These are phyloP conservation scores for Rhinoderma darwinii DNA, from an alignment of 2,113 vertebrate genomes.

Conservation along the genomic window DNA sequence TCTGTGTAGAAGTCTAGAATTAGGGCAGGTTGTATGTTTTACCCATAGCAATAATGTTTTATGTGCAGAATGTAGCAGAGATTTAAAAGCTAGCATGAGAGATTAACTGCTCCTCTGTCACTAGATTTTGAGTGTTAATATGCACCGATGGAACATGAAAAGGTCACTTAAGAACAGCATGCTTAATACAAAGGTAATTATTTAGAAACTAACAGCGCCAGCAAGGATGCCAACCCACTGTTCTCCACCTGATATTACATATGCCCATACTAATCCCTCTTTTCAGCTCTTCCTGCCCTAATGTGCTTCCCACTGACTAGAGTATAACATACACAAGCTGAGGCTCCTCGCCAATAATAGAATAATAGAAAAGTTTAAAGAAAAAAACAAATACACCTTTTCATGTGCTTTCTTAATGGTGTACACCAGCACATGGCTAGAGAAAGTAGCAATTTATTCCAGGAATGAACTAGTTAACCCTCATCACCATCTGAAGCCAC, in stretches of 20 bases:
- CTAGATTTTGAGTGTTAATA: conserved; percentile 4
- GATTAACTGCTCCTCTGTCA: not conserved
- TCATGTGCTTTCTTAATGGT: not conserved
- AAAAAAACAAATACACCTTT: not conserved
- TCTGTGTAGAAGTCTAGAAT: not conserved
- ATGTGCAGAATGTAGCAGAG: not conserved
- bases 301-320: conserved; percentile 20
- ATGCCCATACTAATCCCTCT: conserved; percentile 40
- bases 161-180: conserved; percentile 48
- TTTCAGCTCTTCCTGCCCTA: conserved; percentile 30
- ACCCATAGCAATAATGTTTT: not conserved
- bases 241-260: conserved; percentile 51
- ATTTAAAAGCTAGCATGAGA: not conserved
- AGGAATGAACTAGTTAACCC: conserved; percentile 2
- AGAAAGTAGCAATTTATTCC: not conserved
- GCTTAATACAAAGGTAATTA: conserved; percentile 47
- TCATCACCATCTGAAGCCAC: not conserved
- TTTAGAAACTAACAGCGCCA: conserved; percentile 29
- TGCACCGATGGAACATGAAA: conserved; percentile 38
- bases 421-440: not conserved
- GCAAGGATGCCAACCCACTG: conserved; percentile 32
- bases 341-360: not conserved
- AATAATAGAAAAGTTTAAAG: not conserved
- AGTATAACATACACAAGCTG: not conserved
- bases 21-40: not conserved